Conservation (phyloP, 2,888 invertebrate genomes). For the Calliphora vomitoria region DNA sequence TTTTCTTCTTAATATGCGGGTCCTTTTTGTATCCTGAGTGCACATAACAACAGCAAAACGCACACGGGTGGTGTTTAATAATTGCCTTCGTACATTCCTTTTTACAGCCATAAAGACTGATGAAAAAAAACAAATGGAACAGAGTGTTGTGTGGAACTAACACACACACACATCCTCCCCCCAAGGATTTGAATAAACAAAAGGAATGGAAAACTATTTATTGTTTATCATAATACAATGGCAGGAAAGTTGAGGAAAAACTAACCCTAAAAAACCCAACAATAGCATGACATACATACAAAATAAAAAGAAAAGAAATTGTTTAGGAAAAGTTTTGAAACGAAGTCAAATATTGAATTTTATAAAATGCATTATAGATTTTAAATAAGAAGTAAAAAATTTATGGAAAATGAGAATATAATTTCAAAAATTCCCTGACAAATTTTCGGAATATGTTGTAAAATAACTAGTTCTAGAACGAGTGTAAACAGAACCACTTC, state of each 20-base stretch:
- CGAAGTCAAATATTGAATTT: not conserved
- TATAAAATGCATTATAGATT: too few relatives aligned
- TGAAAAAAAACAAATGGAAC: constrained; percentile 46
- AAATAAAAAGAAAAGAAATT: not conserved
- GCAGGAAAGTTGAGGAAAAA: not conserved
- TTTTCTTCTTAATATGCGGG: constrained; percentile 47
- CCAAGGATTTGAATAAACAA: constrained; percentile 26
- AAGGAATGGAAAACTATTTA: constrained; percentile 36
- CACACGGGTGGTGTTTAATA: constrained; percentile 54
- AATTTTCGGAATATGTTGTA: too few relatives aligned
- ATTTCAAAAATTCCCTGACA: too few relatives aligned
- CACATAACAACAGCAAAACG: constrained; percentile 39
- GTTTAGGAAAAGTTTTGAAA: not conserved
- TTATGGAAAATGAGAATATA: too few relatives aligned
- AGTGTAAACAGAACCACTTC: too few relatives aligned
- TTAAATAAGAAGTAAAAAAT: too few relatives aligned
- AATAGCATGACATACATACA: constrained; percentile 4
- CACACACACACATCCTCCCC: not conserved
- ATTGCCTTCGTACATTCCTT: constrained; percentile 44
- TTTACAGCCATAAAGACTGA: constrained; percentile 38
- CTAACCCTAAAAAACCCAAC: constrained; percentile 32
- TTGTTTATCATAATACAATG: constrained; percentile 6
- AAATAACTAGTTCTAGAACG: too few relatives aligned
- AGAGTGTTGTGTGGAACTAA: not conserved
- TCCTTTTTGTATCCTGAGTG: constrained; percentile 12